Percentiles rank a stretch among this genome's conserved stretches.
phyloP scores from a whole-genome alignment of 2,113 vertebrate genomes.

The Penelope pileata region DNA sequence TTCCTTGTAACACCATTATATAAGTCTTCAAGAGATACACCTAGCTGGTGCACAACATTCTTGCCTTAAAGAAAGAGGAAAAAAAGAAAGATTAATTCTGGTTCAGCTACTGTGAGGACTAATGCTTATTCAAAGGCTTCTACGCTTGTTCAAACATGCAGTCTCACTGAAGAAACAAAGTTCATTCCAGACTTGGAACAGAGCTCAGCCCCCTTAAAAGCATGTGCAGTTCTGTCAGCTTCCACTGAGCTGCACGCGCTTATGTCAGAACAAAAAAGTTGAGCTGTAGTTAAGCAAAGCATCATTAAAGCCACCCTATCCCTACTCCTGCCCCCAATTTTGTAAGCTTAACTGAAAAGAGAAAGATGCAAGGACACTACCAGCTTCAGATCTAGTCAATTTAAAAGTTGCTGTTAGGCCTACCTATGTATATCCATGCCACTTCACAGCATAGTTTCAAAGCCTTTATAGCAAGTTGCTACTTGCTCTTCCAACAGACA shows the following conservation, averaged over 20 bases:
- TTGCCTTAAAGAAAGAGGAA: slow-evolving; percentile 80
- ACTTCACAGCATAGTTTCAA: neutral
- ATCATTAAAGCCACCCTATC: slow-evolving; percentile 27
- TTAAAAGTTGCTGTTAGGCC: neutral
- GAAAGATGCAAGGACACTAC: slow-evolving; percentile 64
- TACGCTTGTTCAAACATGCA: slow-evolving; percentile 16
- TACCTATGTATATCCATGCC: neutral
- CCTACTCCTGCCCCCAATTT: neutral
- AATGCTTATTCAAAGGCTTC: neutral
- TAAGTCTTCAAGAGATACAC: slow-evolving; percentile 91
- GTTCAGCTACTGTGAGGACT: neutral
- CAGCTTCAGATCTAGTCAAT: slow-evolving; percentile 37
- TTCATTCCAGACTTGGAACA: slow-evolving; percentile 15
- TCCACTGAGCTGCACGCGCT: slow-evolving; percentile 35
- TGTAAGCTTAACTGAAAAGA: neutral
- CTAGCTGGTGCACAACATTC: slow-evolving; percentile 93
- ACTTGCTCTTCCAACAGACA: neutral
- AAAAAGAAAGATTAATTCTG: neutral
- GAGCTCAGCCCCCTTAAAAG: slow-evolving; percentile 31
- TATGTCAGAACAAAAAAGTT: neutral
- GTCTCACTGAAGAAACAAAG: slow-evolving; percentile 23
- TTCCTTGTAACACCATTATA: slow-evolving; percentile 93
- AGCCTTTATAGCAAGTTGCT: neutral
- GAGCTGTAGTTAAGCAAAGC: slow-evolving; percentile 39
- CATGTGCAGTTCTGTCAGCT: slow-evolving; percentile 34